phyloP scores from a whole-genome alignment of 2,797 vertebrate species.

The Crotalus adamanteus region DNA sequence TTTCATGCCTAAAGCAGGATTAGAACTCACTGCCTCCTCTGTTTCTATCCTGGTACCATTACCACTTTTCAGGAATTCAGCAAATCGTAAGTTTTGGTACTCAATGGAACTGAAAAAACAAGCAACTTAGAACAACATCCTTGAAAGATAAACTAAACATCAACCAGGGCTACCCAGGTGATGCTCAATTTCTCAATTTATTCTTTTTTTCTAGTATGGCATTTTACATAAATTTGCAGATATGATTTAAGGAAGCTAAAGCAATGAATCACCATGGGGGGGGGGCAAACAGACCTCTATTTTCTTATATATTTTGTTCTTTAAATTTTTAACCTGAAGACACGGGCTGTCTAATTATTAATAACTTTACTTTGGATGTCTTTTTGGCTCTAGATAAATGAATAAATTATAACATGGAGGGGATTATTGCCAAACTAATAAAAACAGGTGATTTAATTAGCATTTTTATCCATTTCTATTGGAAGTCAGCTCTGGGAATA shows the following conservation, averaged over 20 bases:
- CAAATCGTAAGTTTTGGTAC: neutral
- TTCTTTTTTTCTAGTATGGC: neutral
- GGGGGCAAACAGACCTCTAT: neutral
- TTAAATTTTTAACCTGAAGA: neutral
- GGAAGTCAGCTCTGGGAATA: neutral
- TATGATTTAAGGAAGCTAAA: neutral
- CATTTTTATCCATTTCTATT: neutral
- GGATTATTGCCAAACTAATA: neutral
- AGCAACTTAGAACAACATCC: neutral
- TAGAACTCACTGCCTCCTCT: neutral
- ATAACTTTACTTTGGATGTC: neutral
- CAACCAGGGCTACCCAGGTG: neutral
- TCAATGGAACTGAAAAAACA: neutral
- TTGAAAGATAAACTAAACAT: neutral
- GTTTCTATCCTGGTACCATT: neutral
- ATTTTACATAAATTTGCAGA: neutral
- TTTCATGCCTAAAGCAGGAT: neutral
- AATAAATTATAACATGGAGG: neutral
- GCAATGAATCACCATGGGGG: neutral
- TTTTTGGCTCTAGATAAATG: neutral
- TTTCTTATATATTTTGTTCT: neutral
- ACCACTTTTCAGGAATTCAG: neutral
- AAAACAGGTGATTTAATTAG: neutral
- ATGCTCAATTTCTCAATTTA: too few species aligned
- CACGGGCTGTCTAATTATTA: neutral